Evolutionary conservation across 1,140 invertebrate species (phyloP).

Genomic region (Cataglyphis hispanica): DNA sequence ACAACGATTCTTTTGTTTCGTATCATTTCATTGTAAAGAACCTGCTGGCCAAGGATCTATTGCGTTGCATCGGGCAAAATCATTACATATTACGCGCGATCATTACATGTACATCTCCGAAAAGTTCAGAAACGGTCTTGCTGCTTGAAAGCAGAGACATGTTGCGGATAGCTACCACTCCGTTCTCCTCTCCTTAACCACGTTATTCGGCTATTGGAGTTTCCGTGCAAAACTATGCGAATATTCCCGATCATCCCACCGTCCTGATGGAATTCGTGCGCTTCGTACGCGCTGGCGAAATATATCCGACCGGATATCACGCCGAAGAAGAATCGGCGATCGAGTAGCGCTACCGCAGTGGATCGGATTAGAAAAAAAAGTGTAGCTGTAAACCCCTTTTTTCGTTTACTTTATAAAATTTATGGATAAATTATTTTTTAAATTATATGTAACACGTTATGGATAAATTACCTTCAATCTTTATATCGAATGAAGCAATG

Average conservation of each 20-base stretch:
- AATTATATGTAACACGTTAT: background rate
- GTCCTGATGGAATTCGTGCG: constrained; percentile 65
- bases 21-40: background rate
- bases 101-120: constrained; percentile 61
- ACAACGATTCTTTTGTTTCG: background rate
- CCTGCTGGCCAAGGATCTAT: background rate
- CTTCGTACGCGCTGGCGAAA: constrained; percentile 42
- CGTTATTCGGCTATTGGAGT: constrained; percentile 74
- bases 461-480: background rate
- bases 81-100: constrained; percentile 40
- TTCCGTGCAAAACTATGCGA: constrained; percentile 77
- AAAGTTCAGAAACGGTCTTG: constrained; percentile 76
- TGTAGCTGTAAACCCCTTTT: background rate
- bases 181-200: constrained; percentile 77
- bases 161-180: constrained; percentile 84
- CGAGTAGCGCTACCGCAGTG: constrained; percentile 18
- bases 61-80: background rate
- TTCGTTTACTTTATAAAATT: background rate
- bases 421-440: background rate
- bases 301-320: constrained; percentile 45
- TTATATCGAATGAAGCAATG: background rate
- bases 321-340: constrained; percentile 45
- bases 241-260: constrained; percentile 77
- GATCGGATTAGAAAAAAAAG: constrained; percentile 19
- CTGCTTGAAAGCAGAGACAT: constrained; percentile 86